Conservation (phyloP, 1,140 invertebrate genomes). For the Cyclina sinensis region DNA sequence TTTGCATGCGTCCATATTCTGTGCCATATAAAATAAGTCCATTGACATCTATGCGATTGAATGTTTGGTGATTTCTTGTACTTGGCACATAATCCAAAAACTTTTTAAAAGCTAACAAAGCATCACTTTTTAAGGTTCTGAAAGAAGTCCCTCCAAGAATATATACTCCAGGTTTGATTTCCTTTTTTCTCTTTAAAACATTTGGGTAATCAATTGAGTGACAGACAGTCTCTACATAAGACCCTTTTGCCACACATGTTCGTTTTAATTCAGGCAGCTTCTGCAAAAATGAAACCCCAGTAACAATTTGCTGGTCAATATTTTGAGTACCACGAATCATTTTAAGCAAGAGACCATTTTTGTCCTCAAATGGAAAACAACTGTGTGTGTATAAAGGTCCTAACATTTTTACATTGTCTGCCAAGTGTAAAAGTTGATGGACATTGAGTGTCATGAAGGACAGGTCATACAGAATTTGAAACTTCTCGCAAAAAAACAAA, state of each 20-base stretch:
- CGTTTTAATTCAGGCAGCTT: slow-evolving; percentile 66
- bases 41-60: slow-evolving; percentile 9
- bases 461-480: slow-evolving; percentile 36
- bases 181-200: slow-evolving; percentile 23
- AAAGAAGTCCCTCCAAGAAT: slow-evolving; percentile 43
- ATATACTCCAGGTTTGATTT: slow-evolving; percentile 19
- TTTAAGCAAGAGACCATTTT: slow-evolving; percentile 66
- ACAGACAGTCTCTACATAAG: background rate
- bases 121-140: slow-evolving; percentile 9
- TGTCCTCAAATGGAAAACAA: slow-evolving; percentile 70
- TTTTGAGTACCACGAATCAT: slow-evolving; percentile 66
- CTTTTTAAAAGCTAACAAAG: background rate
- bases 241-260: slow-evolving; percentile 28
- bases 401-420: slow-evolving; percentile 56
- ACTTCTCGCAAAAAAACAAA: slow-evolving; percentile 49
- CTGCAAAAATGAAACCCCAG: slow-evolving; percentile 67
- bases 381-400: slow-evolving; percentile 69
- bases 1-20: slow-evolving; percentile 47
- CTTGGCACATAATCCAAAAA: slow-evolving; percentile 2
- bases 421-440: too few species aligned
- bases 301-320: slow-evolving; percentile 67
- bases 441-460: slow-evolving; percentile 59
- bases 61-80: background rate
- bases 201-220: slow-evolving; percentile 52
- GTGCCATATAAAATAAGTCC: slow-evolving; percentile 26